Conservation (phyloP, 2,888 invertebrate species). For the Ypsolopha scabrella region DNA sequence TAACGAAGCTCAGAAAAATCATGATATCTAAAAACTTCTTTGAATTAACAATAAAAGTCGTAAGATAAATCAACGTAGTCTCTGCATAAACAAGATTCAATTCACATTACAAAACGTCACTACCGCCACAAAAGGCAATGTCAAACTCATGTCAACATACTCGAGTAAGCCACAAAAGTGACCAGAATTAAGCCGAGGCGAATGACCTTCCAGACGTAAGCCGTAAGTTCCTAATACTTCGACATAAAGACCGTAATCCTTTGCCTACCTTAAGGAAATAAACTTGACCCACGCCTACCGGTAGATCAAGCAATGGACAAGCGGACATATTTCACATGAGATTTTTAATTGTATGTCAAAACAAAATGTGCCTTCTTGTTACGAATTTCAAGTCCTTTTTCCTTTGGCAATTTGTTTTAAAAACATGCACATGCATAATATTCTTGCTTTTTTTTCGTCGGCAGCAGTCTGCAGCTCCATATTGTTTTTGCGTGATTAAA, state of each 20-base stretch:
- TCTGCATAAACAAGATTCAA: neutral
- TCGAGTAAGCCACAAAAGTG: constrained; percentile 1
- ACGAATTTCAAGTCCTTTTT: neutral
- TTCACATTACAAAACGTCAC: neutral
- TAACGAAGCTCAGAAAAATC: too few species aligned
- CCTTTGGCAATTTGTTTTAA: neutral
- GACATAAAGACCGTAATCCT: neutral
- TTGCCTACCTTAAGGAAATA: neutral
- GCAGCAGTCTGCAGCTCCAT: constrained; percentile 19
- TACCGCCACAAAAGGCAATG: constrained; percentile 1
- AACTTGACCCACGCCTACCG: constrained; percentile 59
- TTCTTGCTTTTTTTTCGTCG: constrained; percentile 1
- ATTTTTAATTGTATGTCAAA: constrained; percentile 23
- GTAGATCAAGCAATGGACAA: constrained; percentile 44
- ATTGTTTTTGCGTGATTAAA: constrained; percentile 14
- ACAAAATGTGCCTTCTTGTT: constrained; percentile 30
- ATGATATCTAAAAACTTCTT: too few species aligned
- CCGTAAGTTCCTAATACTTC: neutral
- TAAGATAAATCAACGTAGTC: too few species aligned
- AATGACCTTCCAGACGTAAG: neutral
- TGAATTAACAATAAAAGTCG: too few species aligned
- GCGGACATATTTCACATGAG: constrained; percentile 58
- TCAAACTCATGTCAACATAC: constrained; percentile 6
- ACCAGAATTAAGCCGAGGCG: neutral
- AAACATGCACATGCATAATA: constrained; percentile 3